These are phyloP conservation scores for Hydroisotoma schaefferi DNA, from an alignment of 2,888 invertebrate genomes.

Conservation along the genomic window DNA sequence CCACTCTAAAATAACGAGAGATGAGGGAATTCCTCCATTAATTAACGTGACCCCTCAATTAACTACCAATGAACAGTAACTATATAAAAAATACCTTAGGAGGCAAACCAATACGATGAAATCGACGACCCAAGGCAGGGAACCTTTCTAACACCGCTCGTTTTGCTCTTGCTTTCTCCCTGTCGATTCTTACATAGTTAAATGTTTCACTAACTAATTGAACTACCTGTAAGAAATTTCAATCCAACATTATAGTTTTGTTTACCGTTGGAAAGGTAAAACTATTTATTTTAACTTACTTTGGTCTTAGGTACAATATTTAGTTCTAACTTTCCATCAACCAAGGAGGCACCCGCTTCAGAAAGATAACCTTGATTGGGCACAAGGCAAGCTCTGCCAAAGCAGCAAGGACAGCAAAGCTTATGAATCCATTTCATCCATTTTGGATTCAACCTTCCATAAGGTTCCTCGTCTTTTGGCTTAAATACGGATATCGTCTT, in stretches of 20 bases:
- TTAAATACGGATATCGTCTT: constrained; percentile 97
- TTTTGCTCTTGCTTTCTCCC: constrained; percentile 93
- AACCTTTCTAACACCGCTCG: constrained; percentile 93
- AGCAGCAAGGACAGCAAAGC: constrained; percentile 96
- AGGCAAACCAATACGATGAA: constrained; percentile 94
- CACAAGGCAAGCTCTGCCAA: constrained; percentile 95
- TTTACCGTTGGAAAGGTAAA: neutral
- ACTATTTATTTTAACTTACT: constrained; percentile 57
- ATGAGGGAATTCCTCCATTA: neutral
- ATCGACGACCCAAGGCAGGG: constrained; percentile 83
- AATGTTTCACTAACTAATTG: constrained; percentile 96
- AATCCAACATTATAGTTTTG: constrained; percentile 6
- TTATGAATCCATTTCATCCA: constrained; percentile 99
- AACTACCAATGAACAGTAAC: no score
- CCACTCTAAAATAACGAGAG: constrained; percentile 66
- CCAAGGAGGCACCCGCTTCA: constrained; percentile 97
- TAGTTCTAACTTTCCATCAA: constrained; percentile 91
- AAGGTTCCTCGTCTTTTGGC: constrained; percentile 99
- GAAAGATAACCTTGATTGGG: constrained; percentile 99
- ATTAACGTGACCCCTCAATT: no score
- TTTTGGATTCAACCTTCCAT: constrained; percentile 96
- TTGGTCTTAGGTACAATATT: constrained; percentile 96
- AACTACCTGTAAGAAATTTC: constrained; percentile 69
- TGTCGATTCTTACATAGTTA: constrained; percentile 93
- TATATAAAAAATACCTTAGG: no score